Conservation (phyloP, 2,113 vertebrate species). For the Entelurus aequoreus region DNA sequence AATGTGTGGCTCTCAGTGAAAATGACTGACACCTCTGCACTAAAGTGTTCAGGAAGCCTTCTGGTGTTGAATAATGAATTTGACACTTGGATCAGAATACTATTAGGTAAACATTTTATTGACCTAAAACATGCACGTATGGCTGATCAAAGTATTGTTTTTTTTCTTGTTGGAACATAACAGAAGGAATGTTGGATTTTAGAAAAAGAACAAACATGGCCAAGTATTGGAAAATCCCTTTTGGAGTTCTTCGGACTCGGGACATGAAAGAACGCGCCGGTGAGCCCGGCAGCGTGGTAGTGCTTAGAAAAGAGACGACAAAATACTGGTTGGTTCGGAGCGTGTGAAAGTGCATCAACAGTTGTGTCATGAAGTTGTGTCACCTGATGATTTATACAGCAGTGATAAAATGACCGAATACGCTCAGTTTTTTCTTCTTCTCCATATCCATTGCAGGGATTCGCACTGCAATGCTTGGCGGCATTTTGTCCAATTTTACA, state of each 20-base stretch:
- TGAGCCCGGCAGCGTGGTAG: constrained; percentile 30
- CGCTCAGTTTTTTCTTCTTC: constrained; percentile 24
- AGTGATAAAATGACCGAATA: constrained; percentile 43
- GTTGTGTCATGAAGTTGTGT: constrained; percentile 30
- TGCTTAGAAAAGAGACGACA: constrained; percentile 34
- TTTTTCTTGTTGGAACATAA: constrained; percentile 32
- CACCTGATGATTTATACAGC: constrained; percentile 54
- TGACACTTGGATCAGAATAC: constrained; percentile 40
- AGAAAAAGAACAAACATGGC: constrained; percentile 46
- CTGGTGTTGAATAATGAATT: constrained; percentile 29
- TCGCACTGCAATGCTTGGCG: constrained; percentile 16
- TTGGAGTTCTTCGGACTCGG: constrained; percentile 28
- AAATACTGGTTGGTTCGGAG: constrained; percentile 35
- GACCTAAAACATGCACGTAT: constrained; percentile 72
- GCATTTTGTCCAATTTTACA: constrained; percentile 23
- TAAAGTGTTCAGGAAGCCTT: too few relatives aligned
- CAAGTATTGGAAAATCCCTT: constrained; percentile 53
- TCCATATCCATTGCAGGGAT: constrained; percentile 37
- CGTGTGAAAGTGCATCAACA: constrained; percentile 60
- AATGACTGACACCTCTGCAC: too few relatives aligned
- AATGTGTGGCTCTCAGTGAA: too few relatives aligned
- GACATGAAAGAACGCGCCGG: constrained; percentile 10
- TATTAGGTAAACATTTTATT: constrained; percentile 70
- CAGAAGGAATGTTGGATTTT: constrained; percentile 56
- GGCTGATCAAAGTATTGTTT: constrained; percentile 51